These are phyloP conservation scores for Stramonita haemastoma DNA, from an alignment of 2,888 invertebrate species.

Conservation along the genomic window DNA sequence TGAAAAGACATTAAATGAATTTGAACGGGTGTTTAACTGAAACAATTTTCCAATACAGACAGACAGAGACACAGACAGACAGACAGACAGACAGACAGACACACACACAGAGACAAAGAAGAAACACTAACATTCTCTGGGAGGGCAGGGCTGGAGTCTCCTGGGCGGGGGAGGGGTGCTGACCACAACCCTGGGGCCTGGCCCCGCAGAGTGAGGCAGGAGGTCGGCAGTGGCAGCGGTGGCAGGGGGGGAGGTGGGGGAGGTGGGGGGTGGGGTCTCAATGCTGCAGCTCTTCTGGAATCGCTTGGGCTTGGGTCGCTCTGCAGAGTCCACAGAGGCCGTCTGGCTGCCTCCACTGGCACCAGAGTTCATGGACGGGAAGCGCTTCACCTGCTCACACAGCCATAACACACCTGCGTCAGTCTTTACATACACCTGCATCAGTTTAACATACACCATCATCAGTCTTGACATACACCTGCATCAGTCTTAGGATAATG, in stretches of 20 bases:
- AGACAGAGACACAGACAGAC: too few relatives aligned
- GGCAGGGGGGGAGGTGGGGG: background rate
- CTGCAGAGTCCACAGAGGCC: constrained; percentile 32
- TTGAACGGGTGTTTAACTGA: too few relatives aligned
- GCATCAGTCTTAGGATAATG: too few relatives aligned
- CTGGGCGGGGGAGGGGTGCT: background rate
- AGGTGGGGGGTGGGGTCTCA: background rate
- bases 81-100: too few relatives aligned
- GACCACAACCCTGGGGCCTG: too few relatives aligned
- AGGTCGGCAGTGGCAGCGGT: background rate
- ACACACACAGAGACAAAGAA: background rate
- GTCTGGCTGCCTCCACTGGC: constrained; percentile 25
- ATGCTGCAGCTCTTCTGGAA: constrained; percentile 40
- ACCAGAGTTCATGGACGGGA: constrained; percentile 31
- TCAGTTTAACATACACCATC: too few relatives aligned
- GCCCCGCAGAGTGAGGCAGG: background rate
- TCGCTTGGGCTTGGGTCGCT: constrained; percentile 39
- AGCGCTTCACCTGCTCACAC: constrained; percentile 30
- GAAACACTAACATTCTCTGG: background rate
- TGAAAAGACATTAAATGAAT: too few relatives aligned
- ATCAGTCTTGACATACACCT: too few relatives aligned
- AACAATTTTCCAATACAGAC: too few relatives aligned
- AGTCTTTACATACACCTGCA: too few relatives aligned
- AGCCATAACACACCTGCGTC: background rate
- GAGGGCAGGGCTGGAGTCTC: background rate